Conservation (phyloP, 2,113 vertebrate genomes). For the Odocoileus virginianus region DNA sequence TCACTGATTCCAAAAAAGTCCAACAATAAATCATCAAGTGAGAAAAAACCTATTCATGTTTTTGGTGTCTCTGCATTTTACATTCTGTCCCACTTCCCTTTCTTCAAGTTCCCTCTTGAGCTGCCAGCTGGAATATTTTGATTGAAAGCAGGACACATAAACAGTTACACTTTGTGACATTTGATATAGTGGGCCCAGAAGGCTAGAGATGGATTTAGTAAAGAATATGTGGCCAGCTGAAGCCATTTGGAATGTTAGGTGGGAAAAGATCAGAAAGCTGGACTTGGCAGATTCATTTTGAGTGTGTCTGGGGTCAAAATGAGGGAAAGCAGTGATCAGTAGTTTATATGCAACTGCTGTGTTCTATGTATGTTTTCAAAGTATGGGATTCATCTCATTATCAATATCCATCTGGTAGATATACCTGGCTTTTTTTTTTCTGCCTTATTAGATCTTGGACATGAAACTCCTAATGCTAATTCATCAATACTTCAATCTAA, state of each 20-base stretch:
- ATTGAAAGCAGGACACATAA: conserved; percentile 45
- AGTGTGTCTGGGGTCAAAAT: neutral
- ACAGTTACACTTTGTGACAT: conserved; percentile 44
- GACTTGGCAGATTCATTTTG: conserved; percentile 30
- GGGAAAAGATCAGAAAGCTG: conserved; percentile 25
- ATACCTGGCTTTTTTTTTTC: neutral
- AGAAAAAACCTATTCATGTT: conserved; percentile 29
- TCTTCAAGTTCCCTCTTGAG: conserved; percentile 21
- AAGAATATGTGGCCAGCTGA: conserved; percentile 11
- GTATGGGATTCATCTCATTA: neutral
- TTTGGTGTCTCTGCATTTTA: conserved; percentile 41
- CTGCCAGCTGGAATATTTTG: conserved; percentile 62
- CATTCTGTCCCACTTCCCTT: conserved; percentile 51
- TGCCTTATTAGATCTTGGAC: neutral
- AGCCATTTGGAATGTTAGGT: conserved; percentile 33
- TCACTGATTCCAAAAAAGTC: neutral
- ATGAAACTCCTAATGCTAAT: neutral
- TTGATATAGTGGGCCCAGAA: conserved; percentile 35
- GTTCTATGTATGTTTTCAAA: neutral
- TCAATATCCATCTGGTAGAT: neutral
- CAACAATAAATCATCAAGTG: conserved; percentile 21
- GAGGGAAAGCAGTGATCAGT: neutral
- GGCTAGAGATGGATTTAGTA: conserved; percentile 40
- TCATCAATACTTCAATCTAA: neutral
- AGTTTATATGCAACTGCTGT: neutral